A percentile compares a stretch with the other conserved stretches of the same genome.
phyloP scores from a whole-genome alignment of 2,113 vertebrate genomes.

The Helogale parvula region DNA sequence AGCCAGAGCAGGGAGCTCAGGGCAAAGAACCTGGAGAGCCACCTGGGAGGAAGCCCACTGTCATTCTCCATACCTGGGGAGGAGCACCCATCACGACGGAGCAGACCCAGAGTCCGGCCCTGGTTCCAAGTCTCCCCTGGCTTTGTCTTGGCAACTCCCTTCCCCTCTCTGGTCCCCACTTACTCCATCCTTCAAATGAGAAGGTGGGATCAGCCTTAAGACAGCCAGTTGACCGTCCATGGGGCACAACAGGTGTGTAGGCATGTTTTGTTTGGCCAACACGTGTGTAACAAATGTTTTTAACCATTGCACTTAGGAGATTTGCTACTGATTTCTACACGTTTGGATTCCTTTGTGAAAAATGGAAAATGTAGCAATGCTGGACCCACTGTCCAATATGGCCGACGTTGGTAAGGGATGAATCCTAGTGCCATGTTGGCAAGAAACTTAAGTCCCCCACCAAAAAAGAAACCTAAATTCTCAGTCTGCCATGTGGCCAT shows the following conservation, averaged over 20 bases:
- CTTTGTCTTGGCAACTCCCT: fast-evolving
- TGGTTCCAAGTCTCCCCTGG: not conserved
- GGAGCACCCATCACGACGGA: fast-evolving
- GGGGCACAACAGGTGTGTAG: not conserved
- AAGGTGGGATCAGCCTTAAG: not conserved
- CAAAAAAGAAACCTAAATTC: too few species aligned
- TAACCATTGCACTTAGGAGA: not conserved
- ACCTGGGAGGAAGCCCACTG: not conserved
- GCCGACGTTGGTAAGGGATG: not conserved
- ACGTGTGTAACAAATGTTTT: not conserved
- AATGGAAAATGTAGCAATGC: not conserved
- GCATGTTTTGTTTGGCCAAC: not conserved
- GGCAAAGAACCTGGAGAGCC: slow-evolving; percentile 40
- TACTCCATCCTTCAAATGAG: not conserved
- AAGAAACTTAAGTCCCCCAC: not conserved
- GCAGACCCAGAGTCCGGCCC: not conserved
- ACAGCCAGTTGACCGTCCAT: fast-evolving
- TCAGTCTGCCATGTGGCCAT: not conserved
- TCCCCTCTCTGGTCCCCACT: not conserved
- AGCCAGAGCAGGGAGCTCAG: slow-evolving; percentile 68
- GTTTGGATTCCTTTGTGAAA: not conserved
- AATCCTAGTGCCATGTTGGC: not conserved
- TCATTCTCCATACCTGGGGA: not conserved
- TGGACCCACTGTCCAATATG: fast-evolving
- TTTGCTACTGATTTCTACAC: not conserved